Conservation (phyloP, 2,888 invertebrate species). For the Agriopis leucophaearia region DNA sequence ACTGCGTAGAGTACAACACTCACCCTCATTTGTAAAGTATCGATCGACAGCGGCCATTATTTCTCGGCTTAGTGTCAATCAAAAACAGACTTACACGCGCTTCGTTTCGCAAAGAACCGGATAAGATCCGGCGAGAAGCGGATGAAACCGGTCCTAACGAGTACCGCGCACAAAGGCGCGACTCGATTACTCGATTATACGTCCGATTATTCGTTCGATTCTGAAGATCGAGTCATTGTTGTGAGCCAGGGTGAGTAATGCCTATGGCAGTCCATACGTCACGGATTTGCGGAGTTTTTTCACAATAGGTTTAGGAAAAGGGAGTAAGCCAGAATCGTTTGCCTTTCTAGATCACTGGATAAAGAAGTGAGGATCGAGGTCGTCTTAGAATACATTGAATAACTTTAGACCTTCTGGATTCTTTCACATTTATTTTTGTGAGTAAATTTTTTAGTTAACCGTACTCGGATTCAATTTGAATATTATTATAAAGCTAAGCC, state of each 20-base stretch:
- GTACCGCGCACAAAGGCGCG: constrained; percentile 61
- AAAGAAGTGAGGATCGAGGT: constrained; percentile 4
- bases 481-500: neutral
- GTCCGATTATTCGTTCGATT: constrained; percentile 57
- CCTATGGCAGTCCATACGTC: constrained; percentile 40
- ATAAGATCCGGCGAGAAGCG: constrained; percentile 59
- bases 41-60: constrained; percentile 61
- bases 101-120: constrained; percentile 56
- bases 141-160: constrained; percentile 64
- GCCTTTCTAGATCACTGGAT: constrained; percentile 17
- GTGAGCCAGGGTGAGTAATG: constrained; percentile 38
- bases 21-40: constrained; percentile 45
- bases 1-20: constrained; percentile 22
- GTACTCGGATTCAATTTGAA: neutral
- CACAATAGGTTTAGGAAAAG: constrained; percentile 22
- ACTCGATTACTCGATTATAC: constrained; percentile 62
- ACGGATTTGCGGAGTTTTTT: constrained; percentile 29
- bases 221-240: constrained; percentile 65
- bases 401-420: neutral
- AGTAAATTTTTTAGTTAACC: neutral
- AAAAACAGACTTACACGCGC: constrained; percentile 66
- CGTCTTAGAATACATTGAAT: constrained; percentile 6
- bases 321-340: constrained; percentile 15
- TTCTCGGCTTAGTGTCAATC: constrained; percentile 73
- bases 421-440: neutral